Base-by-base conservation (phyloP, 2,113 vertebrate species). In the Pao palembangensis region DNA sequence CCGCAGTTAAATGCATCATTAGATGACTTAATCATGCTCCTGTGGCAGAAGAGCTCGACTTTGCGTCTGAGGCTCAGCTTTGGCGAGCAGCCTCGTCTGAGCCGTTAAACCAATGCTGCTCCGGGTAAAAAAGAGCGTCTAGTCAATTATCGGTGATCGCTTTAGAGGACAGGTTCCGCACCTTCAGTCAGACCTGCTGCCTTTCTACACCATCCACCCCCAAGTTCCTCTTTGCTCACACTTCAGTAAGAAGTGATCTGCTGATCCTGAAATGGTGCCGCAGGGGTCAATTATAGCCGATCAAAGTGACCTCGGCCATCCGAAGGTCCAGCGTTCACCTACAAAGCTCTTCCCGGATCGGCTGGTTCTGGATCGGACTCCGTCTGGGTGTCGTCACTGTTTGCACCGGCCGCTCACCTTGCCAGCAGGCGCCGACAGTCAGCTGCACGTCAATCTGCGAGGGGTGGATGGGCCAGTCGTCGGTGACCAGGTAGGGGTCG, bases 391-490 rank as follows among this genome's bases (percentile, higher is more conserved):
- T 85, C 20, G 17, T 44, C 12, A 6, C 25, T 10, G 1, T 50
- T 56, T 46, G 42, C 58, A 31, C 31, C 0, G 42, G 12, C 58
- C 34, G 6, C 76, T 77, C 56, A 99, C 97, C 97, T 94, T 99
- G 97, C 97, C 97, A 99, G 81, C 97, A 99, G 59, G 96, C 97
- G 0, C 96, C 97, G 0, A 99, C 94, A 0, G 96, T 98, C 41
- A 99, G 93, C 83, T 99, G 97, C 88, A 98, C 93, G 53, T 95
- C 95, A 18, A 98, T 99, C 84, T 98, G 93, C 2, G 95, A 96
- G 0, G 96, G 94, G 84, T 98, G 96, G 80, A 99, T 99, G 28
- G 97, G 96, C 97, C 97, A 99, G 50, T 99, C 97, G 2, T 99
- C 98, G 19, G 97, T 99, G 83, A 99, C 97, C 75, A 99, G 92